phyloP scores from a whole-genome alignment of 2,113 vertebrate genomes.

The Circaetus gallicus region DNA sequence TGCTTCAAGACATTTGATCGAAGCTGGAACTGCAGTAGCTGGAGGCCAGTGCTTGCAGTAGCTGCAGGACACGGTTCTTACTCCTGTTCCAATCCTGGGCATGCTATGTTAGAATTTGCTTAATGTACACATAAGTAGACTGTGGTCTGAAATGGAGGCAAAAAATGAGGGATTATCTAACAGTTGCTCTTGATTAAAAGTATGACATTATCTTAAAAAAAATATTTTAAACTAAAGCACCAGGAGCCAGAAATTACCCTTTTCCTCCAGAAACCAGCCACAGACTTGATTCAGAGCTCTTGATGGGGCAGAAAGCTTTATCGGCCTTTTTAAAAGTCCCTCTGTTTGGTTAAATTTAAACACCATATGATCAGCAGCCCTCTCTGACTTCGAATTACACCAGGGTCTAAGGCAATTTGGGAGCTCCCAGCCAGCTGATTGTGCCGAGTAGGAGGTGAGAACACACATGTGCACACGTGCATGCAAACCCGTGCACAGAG shows the following conservation, averaged over 20 bases:
- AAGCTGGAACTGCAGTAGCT: background rate
- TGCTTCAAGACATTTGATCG: background rate
- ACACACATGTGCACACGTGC: accelerated
- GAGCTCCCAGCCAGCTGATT: background rate
- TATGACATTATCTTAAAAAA: background rate
- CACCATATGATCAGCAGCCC: background rate
- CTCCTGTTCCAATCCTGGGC: background rate
- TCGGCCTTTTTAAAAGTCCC: background rate
- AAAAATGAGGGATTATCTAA: background rate
- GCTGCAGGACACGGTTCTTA: background rate
- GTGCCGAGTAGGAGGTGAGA: background rate
- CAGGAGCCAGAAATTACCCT: background rate
- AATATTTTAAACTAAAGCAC: background rate
- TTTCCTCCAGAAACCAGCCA: background rate
- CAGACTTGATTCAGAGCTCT: background rate
- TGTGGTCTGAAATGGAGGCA: background rate
- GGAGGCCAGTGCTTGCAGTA: background rate
- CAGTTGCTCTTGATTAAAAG: background rate
- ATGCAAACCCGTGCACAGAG: background rate
- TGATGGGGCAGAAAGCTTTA: background rate
- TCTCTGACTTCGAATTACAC: background rate
- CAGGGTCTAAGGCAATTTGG: background rate
- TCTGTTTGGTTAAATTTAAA: background rate
- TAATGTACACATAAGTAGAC: background rate
- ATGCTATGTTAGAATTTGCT: accelerated